These are phyloP conservation scores for Palythoa grandis DNA, from an alignment of 92 coral and sea anemone genomes.

Conservation along the genomic window DNA sequence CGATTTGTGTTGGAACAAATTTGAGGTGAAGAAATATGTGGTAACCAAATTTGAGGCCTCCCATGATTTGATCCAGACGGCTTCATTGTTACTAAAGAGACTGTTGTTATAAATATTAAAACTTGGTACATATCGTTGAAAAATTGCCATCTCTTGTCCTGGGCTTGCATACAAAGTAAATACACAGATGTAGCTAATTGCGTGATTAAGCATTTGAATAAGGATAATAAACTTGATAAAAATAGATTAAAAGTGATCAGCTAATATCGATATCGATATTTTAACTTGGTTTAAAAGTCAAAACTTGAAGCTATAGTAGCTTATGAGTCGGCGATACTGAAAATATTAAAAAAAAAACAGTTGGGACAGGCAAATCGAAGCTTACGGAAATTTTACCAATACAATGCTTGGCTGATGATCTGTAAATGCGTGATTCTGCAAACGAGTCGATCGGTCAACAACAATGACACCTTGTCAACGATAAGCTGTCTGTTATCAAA, in stretches of 20 bases:
- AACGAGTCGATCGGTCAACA: not conserved
- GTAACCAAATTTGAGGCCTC: too few species aligned
- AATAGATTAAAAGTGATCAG: not conserved
- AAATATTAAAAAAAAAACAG: not conserved
- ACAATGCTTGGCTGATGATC: not conserved
- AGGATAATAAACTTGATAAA: slow-evolving; percentile 4
- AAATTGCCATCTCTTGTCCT: not conserved
- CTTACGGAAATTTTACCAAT: not conserved
- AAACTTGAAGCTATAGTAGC: not conserved
- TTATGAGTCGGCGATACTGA: not conserved
- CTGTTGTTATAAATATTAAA: too few species aligned
- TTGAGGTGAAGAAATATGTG: too few species aligned
- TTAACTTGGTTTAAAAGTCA: not conserved
- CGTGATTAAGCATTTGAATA: not conserved
- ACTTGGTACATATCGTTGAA: not conserved
- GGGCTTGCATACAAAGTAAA: not conserved
- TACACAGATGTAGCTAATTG: not conserved
- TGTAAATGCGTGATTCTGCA: not conserved
- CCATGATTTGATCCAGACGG: too few species aligned
- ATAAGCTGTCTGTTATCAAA: not conserved
- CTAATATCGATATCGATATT: not conserved
- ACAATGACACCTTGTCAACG: slow-evolving; percentile 15
- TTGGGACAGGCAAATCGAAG: not conserved
- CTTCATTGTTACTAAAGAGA: too few species aligned
- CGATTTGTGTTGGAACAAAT: too few species aligned